Evolutionary conservation across 2,888 invertebrate genomes (phyloP).

Genomic region (Tineola bisselliella): DNA sequence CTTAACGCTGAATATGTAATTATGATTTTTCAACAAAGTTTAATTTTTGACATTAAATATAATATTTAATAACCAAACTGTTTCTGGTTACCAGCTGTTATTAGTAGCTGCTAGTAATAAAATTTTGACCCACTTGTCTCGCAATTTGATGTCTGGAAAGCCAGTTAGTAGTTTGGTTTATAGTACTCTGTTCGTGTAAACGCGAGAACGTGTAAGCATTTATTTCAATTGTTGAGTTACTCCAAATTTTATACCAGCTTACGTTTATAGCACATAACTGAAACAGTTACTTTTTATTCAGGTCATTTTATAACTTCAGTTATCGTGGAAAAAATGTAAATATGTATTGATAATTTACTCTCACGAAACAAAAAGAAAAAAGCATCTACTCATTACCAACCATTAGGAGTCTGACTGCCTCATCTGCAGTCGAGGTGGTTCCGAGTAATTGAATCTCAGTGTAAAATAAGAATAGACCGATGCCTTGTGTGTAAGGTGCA

Average conservation of each 20-base stretch:
- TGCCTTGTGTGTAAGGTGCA: slow-evolving; percentile 41
- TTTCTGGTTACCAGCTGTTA: slow-evolving; percentile 19
- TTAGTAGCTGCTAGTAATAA: slow-evolving; percentile 39
- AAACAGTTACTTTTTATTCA: not conserved
- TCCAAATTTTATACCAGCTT: not conserved
- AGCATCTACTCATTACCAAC: not conserved
- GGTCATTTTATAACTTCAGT: not conserved
- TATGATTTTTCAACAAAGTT: not conserved
- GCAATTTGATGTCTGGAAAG: not conserved
- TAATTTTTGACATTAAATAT: not conserved
- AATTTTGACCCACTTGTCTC: slow-evolving; percentile 47
- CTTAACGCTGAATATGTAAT: no score
- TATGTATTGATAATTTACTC: not conserved
- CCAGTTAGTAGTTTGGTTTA: not conserved
- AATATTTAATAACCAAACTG: not conserved
- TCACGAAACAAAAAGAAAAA: not conserved
- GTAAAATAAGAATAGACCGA: slow-evolving; percentile 42
- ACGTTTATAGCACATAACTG: no score
- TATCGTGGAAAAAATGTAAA: not conserved
- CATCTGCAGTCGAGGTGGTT: not conserved
- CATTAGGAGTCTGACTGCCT: not conserved
- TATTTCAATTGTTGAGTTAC: not conserved
- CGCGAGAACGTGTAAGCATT: not conserved
- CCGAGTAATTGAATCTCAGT: slow-evolving; percentile 4
- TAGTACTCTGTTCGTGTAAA: not conserved